Conservation (phyloP, 2,888 invertebrate genomes). For the Cheilosia grossa region DNA sequence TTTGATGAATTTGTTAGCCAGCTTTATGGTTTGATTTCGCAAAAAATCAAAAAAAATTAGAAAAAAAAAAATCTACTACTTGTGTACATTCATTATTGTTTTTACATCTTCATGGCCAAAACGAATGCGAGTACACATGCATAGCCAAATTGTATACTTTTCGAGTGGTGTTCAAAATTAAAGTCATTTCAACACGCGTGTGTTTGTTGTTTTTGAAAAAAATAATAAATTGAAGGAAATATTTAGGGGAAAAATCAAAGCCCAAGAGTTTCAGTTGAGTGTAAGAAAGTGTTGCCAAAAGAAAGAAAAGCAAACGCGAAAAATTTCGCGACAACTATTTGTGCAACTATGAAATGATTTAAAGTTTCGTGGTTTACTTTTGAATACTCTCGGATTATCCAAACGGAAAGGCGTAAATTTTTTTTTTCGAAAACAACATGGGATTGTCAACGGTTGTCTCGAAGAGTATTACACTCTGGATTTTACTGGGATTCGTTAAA, state of each 20-base stretch:
- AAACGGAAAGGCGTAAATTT: slow-evolving; percentile 34
- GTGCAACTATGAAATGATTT: slow-evolving; percentile 52
- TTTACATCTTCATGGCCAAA: slow-evolving; percentile 41
- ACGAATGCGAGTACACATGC: slow-evolving; percentile 30
- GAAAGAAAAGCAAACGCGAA: background rate
- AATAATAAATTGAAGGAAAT: too few relatives aligned
- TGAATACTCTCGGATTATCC: slow-evolving; percentile 54
- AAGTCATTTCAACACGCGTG: slow-evolving; percentile 10
- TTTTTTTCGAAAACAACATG: slow-evolving; percentile 38
- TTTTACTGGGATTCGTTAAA: slow-evolving; percentile 60
- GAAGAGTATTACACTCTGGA: slow-evolving; percentile 60
- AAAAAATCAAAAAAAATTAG: slow-evolving; percentile 1
- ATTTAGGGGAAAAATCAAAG: too few relatives aligned
- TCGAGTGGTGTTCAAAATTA: slow-evolving; percentile 22
- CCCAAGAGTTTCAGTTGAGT: background rate
- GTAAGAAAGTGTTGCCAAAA: background rate
- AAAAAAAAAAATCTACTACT: background rate
- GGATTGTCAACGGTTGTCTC: slow-evolving; percentile 42
- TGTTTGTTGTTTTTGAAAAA: too few relatives aligned
- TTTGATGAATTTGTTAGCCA: slow-evolving; percentile 55
- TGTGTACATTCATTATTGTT: slow-evolving; percentile 1
- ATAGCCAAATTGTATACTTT: slow-evolving; percentile 25
- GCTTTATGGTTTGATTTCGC: slow-evolving; percentile 34
- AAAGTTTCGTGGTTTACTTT: slow-evolving; percentile 9
- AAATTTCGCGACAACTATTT: slow-evolving; percentile 7